These are phyloP conservation scores for Rhinogobius similis DNA, from an alignment of 2,113 vertebrate genomes.

Conservation along the genomic window DNA sequence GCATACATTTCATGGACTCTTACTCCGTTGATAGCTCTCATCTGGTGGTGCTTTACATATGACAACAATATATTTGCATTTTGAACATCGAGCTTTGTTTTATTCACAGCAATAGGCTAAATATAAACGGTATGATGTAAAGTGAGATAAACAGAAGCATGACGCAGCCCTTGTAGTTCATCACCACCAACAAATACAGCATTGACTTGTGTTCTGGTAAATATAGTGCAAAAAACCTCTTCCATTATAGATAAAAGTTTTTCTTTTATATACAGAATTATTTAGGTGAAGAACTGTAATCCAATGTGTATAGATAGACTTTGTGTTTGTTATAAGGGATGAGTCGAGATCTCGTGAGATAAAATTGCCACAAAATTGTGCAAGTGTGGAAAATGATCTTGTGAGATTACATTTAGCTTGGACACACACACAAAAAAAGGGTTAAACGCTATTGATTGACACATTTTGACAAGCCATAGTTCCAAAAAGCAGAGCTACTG, in stretches of 20 bases:
- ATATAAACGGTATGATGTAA: constrained; percentile 37
- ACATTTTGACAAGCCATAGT: too few species aligned
- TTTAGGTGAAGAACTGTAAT: too few species aligned
- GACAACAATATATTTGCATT: background rate
- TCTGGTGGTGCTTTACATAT: background rate
- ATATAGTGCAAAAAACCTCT: background rate
- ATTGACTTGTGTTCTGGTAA: too few species aligned
- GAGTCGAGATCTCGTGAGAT: too few species aligned
- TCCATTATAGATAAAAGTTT: background rate
- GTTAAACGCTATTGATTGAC: too few species aligned
- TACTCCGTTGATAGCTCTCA: background rate
- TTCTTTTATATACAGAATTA: background rate
- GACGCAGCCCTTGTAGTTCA: background rate
- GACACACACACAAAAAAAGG: too few species aligned
- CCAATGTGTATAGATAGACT: background rate
- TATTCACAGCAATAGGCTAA: constrained; percentile 32
- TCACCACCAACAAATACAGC: background rate
- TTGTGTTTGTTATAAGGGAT: too few species aligned
- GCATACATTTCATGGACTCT: constrained; percentile 23
- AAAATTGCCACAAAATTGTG: too few species aligned
- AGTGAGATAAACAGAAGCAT: background rate
- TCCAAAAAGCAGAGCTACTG: too few species aligned
- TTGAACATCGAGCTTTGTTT: background rate
- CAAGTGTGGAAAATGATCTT: too few species aligned
- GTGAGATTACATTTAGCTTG: too few species aligned